Evolutionary conservation across 2,888 invertebrate species (phyloP).

Genomic region (Clusia tigrina): DNA sequence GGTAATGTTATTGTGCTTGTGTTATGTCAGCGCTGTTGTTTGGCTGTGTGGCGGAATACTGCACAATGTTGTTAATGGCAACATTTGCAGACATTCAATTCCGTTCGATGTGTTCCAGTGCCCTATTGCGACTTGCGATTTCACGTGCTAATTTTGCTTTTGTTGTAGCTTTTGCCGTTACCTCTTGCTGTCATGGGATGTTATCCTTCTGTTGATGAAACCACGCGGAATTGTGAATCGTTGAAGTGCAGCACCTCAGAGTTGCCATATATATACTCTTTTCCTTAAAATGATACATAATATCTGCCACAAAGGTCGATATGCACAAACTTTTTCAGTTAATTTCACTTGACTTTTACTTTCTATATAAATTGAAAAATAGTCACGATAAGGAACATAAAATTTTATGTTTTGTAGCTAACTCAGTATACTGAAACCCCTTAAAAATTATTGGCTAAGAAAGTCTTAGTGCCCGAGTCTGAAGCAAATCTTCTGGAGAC

Average conservation of each 20-base stretch:
- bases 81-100: constrained; percentile 10
- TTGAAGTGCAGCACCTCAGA: neutral
- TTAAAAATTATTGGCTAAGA: too few species aligned
- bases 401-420: too few species aligned
- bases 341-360: too few species aligned
- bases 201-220: constrained; percentile 26
- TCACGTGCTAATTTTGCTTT: constrained; percentile 21
- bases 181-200: neutral
- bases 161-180: neutral
- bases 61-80: neutral
- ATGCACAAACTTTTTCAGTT: too few species aligned
- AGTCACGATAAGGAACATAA: too few species aligned
- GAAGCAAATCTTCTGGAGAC: too few species aligned
- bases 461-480: too few species aligned
- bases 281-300: too few species aligned
- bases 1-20: constrained; percentile 6
- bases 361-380: too few species aligned
- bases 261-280: neutral
- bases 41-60: neutral
- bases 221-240: too few species aligned
- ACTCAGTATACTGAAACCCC: too few species aligned
- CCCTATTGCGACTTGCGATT: constrained; percentile 20
- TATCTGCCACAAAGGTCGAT: too few species aligned
- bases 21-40: constrained; percentile 3
- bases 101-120: constrained; percentile 20